These are phyloP conservation scores for Desmodus rotundus DNA, from an alignment of 2,113 vertebrate species.

Conservation along the genomic window DNA sequence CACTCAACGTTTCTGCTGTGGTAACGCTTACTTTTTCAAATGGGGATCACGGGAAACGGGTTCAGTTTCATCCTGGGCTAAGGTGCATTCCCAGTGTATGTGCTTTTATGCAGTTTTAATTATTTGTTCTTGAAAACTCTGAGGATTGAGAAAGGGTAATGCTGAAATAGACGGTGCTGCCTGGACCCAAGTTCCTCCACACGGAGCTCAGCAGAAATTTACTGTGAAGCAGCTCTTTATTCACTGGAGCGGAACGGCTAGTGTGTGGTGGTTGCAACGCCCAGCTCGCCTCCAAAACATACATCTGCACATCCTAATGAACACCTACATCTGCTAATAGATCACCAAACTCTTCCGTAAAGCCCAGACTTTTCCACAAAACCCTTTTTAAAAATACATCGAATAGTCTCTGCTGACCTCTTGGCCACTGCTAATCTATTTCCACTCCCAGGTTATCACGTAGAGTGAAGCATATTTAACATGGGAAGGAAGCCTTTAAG, in stretches of 20 bases:
- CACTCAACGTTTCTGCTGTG: not conserved
- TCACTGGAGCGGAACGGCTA: not conserved
- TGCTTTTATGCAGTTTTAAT: constrained; percentile 25
- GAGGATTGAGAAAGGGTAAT: constrained; percentile 18
- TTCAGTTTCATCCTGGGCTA: not conserved
- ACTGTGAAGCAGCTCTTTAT: not conserved
- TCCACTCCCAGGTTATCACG: not conserved
- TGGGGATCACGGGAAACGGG: not conserved
- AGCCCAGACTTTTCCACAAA: not conserved
- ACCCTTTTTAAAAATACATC: not conserved
- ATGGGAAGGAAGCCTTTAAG: not conserved
- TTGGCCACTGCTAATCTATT: not conserved
- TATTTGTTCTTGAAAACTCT: constrained; percentile 22
- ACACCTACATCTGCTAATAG: not conserved
- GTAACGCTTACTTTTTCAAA: not conserved
- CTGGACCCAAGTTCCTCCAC: accelerated
- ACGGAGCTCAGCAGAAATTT: not conserved
- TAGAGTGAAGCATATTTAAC: not conserved
- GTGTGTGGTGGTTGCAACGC: too few species aligned
- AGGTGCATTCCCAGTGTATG: not conserved
- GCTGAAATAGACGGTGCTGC: not conserved
- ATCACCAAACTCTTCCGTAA: not conserved
- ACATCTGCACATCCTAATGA: not conserved
- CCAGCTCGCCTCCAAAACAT: not conserved
- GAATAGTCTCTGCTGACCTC: not conserved